Evolutionary conservation across 1,140 invertebrate species (phyloP), one percentile per base, ranked within the genome.

Genomic region (Papilio aristodemus): DNA sequence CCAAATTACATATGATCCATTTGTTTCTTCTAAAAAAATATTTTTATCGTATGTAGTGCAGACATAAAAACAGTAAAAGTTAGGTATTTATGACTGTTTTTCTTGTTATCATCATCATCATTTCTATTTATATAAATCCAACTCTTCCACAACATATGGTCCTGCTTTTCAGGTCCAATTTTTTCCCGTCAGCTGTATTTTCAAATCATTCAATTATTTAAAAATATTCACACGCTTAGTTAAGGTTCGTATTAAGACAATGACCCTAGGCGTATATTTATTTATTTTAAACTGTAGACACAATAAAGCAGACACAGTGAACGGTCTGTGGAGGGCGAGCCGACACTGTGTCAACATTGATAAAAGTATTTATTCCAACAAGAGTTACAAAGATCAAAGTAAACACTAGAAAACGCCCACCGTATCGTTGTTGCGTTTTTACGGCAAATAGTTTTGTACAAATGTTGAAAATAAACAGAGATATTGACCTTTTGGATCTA

Each of bases 301-400:
- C 68, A 79, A 79, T 79, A 84, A 54, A 50, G 19, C 46, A 50
- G 19, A 54, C 17, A 50, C 19, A 54, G 46, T 54, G 46, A 8
- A 25, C 76, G 73, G 76, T 81, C 79, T 69, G 80, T 81, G 81
- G 81, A 83, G 72, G 78, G 80, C 77, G 78, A 84, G 78, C 76
- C 71, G 76, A 84, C 78, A 89, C 86, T 85, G 80, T 79, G 85
- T 89, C 82, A 89, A 89, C 81, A 89, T 75, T 73, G 88, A 89
- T 89, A 87, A 89, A 89, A 89, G 87, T 89, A 85, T 89, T 91
- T 89, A 82, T 81, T 80, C 75, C 81, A 81, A 78, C 76, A 75
- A 83, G 79, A 79, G 78, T 83, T 86, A 89, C 86, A 90, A 89
- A 89, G 85, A 88, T 85, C 84, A 80, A 76, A 80, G 85, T 74